A percentile compares a stretch with the other conserved stretches of the same genome.
phyloP scores from a whole-genome alignment of 2,113 vertebrate genomes.

The Ornithorhynchus anatinus region DNA sequence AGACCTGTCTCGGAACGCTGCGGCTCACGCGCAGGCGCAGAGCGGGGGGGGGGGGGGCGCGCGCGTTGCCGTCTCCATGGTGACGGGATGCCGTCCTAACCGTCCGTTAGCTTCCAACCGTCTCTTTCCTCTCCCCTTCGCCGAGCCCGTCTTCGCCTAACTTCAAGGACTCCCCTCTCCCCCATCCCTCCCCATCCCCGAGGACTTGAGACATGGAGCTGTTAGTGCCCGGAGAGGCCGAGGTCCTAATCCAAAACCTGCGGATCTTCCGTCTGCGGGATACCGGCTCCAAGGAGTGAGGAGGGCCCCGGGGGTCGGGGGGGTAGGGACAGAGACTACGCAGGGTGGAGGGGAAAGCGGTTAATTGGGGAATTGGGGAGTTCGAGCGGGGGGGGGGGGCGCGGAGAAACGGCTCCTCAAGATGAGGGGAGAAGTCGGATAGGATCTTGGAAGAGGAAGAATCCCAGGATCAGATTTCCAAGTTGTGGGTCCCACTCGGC shows the following conservation, averaged over 20 bases:
- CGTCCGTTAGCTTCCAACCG: neutral
- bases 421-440: too few relatives aligned
- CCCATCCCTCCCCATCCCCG: neutral
- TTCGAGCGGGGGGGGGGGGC: too few relatives aligned
- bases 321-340: neutral
- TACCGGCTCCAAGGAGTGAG: conserved; percentile 67
- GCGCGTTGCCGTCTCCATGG: conserved; percentile 59
- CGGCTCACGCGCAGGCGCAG: fast-evolving
- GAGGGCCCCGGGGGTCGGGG: neutral
- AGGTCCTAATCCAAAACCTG: conserved; percentile 75
- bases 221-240: conserved; percentile 77
- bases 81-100: conserved; percentile 14
- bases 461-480: too few relatives aligned
- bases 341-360: neutral
- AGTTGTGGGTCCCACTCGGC: too few relatives aligned
- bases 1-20: too few relatives aligned
- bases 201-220: conserved; percentile 53
- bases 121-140: neutral
- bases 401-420: too few relatives aligned
- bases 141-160: neutral
- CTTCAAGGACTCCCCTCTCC: neutral
- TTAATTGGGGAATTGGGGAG: neutral
- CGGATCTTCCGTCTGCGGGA: conserved; percentile 75
- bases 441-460: too few relatives aligned
- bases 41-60: neutral